These are phyloP conservation scores for Cyrtorhinus lividipennis DNA, from an alignment of 1,140 invertebrate genomes.

Conservation along the genomic window DNA sequence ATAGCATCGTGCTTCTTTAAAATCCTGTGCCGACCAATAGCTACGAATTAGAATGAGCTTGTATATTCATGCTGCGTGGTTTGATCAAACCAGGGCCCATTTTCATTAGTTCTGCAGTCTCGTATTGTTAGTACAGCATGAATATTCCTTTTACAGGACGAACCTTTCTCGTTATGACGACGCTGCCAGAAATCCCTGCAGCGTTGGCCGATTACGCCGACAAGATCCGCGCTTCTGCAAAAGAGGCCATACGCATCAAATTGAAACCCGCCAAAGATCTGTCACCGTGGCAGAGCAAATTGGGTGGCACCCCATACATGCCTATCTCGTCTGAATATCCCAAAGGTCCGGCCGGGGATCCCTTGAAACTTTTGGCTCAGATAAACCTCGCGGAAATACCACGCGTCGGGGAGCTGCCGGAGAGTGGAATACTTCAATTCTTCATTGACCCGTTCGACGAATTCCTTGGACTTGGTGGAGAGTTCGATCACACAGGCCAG, in stretches of 20 bases:
- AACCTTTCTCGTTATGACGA: neutral
- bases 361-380: neutral
- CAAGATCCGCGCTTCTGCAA: neutral
- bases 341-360: neutral
- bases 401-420: neutral
- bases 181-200: neutral
- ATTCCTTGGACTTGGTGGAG: neutral
- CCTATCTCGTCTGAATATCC: neutral
- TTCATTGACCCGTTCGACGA: neutral
- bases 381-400: neutral
- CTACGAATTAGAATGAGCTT: too few relatives aligned
- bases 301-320: neutral
- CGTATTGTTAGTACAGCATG: too few relatives aligned
- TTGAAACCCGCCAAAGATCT: neutral
- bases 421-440: neutral
- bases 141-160: neutral
- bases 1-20: too few relatives aligned
- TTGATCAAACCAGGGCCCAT: too few relatives aligned
- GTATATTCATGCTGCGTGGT: too few relatives aligned
- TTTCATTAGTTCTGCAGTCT: too few relatives aligned
- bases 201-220: neutral
- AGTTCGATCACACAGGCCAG: neutral
- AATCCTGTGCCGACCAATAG: too few relatives aligned
- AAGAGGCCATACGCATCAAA: neutral
- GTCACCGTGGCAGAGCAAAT: neutral